These are phyloP conservation scores for Hymenopus coronatus DNA, from an alignment of 2,888 invertebrate genomes.

Conservation along the genomic window DNA sequence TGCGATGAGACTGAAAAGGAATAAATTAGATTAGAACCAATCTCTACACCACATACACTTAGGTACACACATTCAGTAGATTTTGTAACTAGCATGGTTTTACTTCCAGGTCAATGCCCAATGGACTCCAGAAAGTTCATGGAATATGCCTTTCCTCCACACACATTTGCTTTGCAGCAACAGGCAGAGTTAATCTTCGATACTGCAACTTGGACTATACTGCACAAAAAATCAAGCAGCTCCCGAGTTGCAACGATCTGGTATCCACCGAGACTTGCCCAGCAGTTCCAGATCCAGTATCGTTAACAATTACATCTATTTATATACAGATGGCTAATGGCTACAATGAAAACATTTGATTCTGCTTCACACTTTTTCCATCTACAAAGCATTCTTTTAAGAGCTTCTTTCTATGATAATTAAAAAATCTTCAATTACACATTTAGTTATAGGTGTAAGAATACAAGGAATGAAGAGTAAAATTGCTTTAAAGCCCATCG, in stretches of 20 bases:
- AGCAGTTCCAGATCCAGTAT: background rate
- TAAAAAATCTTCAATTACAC: no score
- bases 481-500: no score
- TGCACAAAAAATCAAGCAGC: constrained; percentile 31
- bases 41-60: no score
- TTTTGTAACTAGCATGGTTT: constrained; percentile 34
- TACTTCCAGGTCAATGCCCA: constrained; percentile 33
- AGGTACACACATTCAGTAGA: background rate
- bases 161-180: background rate
- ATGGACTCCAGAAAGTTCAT: constrained; percentile 31
- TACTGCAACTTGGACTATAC: constrained; percentile 34
- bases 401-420: no score
- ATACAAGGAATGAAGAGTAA: no score
- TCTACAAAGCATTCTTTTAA: no score
- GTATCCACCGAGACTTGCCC: background rate
- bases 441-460: no score
- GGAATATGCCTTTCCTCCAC: constrained; percentile 36
- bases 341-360: no score
- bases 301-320: no score
- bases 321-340: no score
- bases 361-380: no score
- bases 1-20: constrained; percentile 90
- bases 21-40: background rate
- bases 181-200: constrained; percentile 32
- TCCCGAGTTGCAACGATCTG: constrained; percentile 25